Conservation (phyloP, 2,113 vertebrate genomes). For the Solea senegalensis region DNA sequence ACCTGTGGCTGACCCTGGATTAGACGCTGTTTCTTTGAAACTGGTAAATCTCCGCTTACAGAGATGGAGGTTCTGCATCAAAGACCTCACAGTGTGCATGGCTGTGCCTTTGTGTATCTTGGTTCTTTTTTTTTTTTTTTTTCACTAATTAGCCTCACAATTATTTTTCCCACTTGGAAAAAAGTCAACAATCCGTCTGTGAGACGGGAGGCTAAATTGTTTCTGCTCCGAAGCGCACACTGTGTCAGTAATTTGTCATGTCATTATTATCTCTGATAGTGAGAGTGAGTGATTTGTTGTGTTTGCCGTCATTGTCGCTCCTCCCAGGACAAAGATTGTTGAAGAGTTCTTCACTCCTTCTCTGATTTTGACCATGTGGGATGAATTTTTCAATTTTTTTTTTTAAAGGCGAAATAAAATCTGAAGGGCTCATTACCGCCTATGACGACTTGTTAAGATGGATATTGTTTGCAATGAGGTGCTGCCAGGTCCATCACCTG, state of each 20-base stretch:
- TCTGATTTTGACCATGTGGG: too few relatives aligned
- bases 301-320: constrained; percentile 4
- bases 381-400: constrained; percentile 37
- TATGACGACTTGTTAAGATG: constrained; percentile 50
- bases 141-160: constrained; percentile 22
- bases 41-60: constrained; percentile 9
- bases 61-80: constrained; percentile 9
- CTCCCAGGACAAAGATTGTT: neutral
- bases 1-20: neutral
- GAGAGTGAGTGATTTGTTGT: neutral
- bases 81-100: neutral
- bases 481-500: constrained; percentile 46
- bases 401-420: constrained; percentile 24
- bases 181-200: constrained; percentile 11
- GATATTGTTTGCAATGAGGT: constrained; percentile 53
- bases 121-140: neutral
- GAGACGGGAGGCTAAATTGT: neutral
- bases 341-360: neutral
- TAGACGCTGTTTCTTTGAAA: neutral
- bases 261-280: constrained; percentile 2
- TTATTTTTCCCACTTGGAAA: neutral
- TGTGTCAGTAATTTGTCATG: constrained; percentile 5
- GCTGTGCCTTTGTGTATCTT: neutral
- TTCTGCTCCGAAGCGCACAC: constrained; percentile 2
- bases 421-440: constrained; percentile 32